phyloP scores from a whole-genome alignment of 2,113 vertebrate species.

The Dunckerocampus dactyliophorus region DNA sequence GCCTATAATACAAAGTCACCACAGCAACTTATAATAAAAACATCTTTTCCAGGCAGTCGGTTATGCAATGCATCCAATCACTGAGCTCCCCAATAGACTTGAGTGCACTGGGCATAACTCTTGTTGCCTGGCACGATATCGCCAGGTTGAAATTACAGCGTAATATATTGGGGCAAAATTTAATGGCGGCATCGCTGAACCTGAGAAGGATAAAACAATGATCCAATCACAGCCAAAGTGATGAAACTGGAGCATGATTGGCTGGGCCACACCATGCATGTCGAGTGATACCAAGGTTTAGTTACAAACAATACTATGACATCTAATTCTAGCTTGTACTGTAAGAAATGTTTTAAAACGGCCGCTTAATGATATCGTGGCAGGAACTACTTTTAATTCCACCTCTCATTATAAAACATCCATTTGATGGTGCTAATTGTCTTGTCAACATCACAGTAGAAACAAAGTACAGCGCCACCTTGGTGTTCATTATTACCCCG shows the following conservation, averaged over 20 bases:
- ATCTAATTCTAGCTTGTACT: too few species aligned
- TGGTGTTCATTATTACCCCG: too few species aligned
- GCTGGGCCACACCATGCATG: too few species aligned
- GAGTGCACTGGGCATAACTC: not conserved
- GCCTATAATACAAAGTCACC: not conserved
- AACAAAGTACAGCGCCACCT: too few species aligned
- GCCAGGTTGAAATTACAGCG: not conserved
- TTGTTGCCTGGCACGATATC: not conserved
- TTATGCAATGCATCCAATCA: constrained; percentile 1
- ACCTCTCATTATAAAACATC: too few species aligned
- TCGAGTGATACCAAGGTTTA: too few species aligned
- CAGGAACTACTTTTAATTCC: too few species aligned
- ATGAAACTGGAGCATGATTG: constrained; percentile 12
- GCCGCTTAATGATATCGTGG: too few species aligned
- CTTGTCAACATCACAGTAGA: too few species aligned
- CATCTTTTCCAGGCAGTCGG: not conserved
- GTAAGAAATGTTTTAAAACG: too few species aligned
- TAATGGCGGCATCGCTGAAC: constrained; percentile 12
- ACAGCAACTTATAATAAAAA: not conserved
- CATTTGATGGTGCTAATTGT: too few species aligned
- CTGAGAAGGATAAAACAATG: constrained; percentile 21
- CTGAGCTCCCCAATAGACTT: constrained; percentile 5
- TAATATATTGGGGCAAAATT: not conserved
- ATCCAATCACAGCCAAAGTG: not conserved
- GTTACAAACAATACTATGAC: too few species aligned